Conservation (phyloP, 2,888 invertebrate species). For the Scaeva pyrastri region DNA sequence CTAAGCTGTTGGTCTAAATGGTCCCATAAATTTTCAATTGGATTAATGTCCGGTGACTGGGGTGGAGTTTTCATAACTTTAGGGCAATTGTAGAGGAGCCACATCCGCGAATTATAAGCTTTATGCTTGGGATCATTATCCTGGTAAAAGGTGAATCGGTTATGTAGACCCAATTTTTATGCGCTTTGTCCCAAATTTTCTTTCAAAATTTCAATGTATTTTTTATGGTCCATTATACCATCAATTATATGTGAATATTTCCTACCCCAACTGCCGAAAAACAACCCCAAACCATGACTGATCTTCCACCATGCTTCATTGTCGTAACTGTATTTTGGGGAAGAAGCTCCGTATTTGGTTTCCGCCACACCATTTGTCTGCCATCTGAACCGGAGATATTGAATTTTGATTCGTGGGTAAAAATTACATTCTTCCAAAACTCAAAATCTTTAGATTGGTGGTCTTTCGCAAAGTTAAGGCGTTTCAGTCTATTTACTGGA, state of each 20-base stretch:
- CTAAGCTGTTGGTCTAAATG: conserved; percentile 49
- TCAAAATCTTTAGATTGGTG: conserved; percentile 58
- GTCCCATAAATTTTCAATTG: conserved; percentile 57
- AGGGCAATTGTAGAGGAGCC: conserved; percentile 70
- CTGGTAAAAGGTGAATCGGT: conserved; percentile 48
- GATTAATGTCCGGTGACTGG: conserved; percentile 54
- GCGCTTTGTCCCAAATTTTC: conserved; percentile 43
- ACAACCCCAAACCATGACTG: no score
- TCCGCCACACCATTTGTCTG: conserved; percentile 69
- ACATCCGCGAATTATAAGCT: conserved; percentile 49
- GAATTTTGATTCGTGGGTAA: conserved; percentile 75
- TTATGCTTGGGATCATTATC: conserved; percentile 62
- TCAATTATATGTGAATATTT: no score
- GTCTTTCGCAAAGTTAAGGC: not conserved
- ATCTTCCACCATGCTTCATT: no score
- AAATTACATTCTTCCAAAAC: conserved; percentile 53
- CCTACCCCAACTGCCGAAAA: no score
- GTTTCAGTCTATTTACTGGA: conserved; percentile 9
- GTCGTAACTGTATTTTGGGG: no score
- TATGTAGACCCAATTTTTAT: conserved; percentile 27
- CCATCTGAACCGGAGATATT: conserved; percentile 60
- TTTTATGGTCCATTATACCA: no score
- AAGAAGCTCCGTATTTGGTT: no score
- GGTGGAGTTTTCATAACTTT: conserved; percentile 65
- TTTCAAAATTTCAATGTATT: no score